These are phyloP conservation scores for Drosophila lutescens DNA, from an alignment of 2,888 invertebrate species.

Conservation along the genomic window DNA sequence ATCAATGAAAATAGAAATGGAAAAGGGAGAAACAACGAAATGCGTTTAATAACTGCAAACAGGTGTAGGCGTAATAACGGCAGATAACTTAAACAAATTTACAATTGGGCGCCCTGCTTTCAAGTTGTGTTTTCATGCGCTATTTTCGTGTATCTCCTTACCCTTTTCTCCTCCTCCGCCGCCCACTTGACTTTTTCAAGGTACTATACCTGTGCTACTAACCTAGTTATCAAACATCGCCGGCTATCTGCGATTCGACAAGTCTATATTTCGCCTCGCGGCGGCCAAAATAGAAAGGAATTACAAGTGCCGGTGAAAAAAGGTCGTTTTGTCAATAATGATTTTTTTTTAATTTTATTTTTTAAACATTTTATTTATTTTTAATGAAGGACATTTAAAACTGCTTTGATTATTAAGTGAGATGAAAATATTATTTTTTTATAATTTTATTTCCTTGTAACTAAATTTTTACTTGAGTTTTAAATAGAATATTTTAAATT, in stretches of 20 bases:
- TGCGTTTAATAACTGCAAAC: constrained; percentile 74
- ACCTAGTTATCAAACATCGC: constrained; percentile 35
- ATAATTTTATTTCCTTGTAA: too few species aligned
- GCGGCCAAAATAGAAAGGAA: constrained; percentile 59
- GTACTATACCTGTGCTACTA: constrained; percentile 38
- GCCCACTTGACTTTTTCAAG: constrained; percentile 37
- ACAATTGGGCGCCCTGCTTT: constrained; percentile 29
- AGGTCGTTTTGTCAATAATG: background rate
- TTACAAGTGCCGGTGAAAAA: constrained; percentile 8
- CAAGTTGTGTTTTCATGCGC: constrained; percentile 16
- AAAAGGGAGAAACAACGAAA: constrained; percentile 40
- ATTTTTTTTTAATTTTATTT: too few species aligned
- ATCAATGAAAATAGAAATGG: constrained; percentile 56
- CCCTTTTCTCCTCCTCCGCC: background rate
- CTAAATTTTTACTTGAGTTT: too few species aligned
- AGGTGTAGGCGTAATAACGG: constrained; percentile 52
- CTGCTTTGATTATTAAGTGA: too few species aligned
- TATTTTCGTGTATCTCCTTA: constrained; percentile 27
- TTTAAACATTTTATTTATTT: too few species aligned
- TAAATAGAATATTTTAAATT: too few species aligned
- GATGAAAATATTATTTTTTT: too few species aligned
- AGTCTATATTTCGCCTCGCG: constrained; percentile 10
- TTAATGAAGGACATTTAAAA: too few species aligned
- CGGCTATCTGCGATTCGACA: constrained; percentile 21
- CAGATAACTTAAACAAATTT: constrained; percentile 38